phyloP scores from a whole-genome alignment of 2,797 vertebrate genomes.

The Momotus momota region DNA sequence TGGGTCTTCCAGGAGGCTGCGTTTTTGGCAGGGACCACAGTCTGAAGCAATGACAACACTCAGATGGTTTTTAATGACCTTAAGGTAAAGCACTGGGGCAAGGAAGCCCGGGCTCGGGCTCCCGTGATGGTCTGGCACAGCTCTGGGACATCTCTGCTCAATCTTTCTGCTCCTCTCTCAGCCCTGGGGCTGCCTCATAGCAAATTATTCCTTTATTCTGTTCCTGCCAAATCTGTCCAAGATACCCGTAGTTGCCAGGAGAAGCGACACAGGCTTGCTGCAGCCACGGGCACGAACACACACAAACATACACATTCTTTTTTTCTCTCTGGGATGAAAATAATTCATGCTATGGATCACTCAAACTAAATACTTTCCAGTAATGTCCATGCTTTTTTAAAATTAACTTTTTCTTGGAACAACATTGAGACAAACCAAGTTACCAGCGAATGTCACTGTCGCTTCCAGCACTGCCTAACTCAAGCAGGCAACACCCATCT shows the following conservation, averaged over 20 bases:
- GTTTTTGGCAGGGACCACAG: neutral
- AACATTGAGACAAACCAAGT: neutral
- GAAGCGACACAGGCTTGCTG: neutral
- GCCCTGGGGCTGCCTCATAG: neutral
- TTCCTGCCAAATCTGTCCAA: neutral
- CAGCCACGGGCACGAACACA: neutral
- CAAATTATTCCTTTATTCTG: neutral
- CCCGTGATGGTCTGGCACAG: fast-evolving
- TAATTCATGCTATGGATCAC: neutral
- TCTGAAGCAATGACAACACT: fast-evolving
- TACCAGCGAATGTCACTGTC: neutral
- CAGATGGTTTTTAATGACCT: neutral
- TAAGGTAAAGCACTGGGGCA: neutral
- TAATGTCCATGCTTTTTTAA: neutral
- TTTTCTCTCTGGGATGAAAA: neutral
- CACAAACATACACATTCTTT: neutral
- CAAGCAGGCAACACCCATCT: neutral
- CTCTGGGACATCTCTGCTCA: neutral
- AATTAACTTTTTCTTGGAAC: neutral
- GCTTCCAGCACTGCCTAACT: neutral
- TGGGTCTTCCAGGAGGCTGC: neutral
- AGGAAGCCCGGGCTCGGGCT: neutral
- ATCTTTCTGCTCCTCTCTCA: neutral
- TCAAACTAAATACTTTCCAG: neutral
- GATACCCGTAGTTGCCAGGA: fast-evolving